A percentile compares a stretch with the other conserved stretches of the same genome.
These are phyloP conservation scores for Trematocara marginatum DNA, from an alignment of 2,113 vertebrate genomes.

Conservation along the genomic window DNA sequence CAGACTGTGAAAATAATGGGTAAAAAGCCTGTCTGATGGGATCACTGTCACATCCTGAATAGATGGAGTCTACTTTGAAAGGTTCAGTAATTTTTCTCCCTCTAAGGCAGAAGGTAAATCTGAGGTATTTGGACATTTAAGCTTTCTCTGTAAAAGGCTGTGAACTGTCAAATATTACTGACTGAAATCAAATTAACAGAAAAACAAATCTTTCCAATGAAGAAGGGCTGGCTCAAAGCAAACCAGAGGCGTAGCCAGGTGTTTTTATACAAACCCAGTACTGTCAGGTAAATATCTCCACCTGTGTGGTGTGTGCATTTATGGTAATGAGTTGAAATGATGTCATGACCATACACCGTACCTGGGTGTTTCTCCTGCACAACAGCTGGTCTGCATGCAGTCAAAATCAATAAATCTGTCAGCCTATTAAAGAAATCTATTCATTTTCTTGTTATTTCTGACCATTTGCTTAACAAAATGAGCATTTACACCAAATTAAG, in stretches of 20 bases:
- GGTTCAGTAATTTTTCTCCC: neutral
- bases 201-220: neutral
- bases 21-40: neutral
- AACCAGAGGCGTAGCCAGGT: neutral
- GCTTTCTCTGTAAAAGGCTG: neutral
- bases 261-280: neutral
- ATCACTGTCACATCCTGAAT: neutral
- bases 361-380: neutral
- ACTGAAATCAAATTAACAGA: neutral
- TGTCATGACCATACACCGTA: fast-evolving
- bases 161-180: neutral
- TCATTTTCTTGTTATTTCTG: neutral
- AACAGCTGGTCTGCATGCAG: neutral
- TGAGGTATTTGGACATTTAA: neutral
- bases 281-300: fast-evolving
- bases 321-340: neutral
- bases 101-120: neutral
- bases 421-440: neutral
- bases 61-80: neutral
- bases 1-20: neutral
- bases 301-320: neutral
- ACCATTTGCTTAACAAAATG: neutral
- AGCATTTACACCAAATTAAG: neutral
- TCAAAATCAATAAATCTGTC: neutral
- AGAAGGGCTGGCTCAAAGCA: neutral